Evolutionary conservation across 2,888 invertebrate genomes (phyloP).

Genomic region (Orthosia incerta): DNA sequence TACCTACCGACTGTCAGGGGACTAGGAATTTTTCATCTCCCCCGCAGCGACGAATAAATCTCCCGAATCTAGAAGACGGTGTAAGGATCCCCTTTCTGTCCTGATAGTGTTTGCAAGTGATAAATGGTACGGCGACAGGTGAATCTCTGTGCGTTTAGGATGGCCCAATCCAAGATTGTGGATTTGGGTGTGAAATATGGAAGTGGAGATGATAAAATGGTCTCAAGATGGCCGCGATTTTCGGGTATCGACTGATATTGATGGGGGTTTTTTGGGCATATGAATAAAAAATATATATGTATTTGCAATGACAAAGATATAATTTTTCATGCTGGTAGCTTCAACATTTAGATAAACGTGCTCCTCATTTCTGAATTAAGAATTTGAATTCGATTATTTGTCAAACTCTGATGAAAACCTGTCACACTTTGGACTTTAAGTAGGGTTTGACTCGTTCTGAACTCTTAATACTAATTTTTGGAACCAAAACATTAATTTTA

Average conservation of each 20-base stretch:
- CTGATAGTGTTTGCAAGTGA: slow-evolving; percentile 70
- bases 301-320: not conserved
- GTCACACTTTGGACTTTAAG: too few species aligned
- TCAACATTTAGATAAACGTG: not conserved
- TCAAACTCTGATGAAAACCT: too few species aligned
- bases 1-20: slow-evolving; percentile 71
- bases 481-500: too few species aligned
- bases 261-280: slow-evolving; percentile 25
- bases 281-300: not conserved
- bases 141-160: slow-evolving; percentile 67
- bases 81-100: slow-evolving; percentile 57
- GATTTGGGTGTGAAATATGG: slow-evolving; percentile 67
- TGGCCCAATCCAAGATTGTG: slow-evolving; percentile 64
- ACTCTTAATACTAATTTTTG: too few species aligned
- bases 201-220: slow-evolving; percentile 61
- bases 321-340: not conserved
- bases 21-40: slow-evolving; percentile 76
- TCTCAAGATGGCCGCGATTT: slow-evolving; percentile 27
- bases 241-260: slow-evolving; percentile 50
- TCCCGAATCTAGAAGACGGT: slow-evolving; percentile 74
- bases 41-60: slow-evolving; percentile 81
- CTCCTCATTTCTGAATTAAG: too few species aligned
- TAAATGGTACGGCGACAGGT: slow-evolving; percentile 70
- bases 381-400: too few species aligned
- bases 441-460: too few species aligned